Percentiles rank a stretch among this genome's conserved stretches.
Evolutionary conservation across 2,113 vertebrate genomes (phyloP).

Genomic region (Neolamprologus sp.): DNA sequence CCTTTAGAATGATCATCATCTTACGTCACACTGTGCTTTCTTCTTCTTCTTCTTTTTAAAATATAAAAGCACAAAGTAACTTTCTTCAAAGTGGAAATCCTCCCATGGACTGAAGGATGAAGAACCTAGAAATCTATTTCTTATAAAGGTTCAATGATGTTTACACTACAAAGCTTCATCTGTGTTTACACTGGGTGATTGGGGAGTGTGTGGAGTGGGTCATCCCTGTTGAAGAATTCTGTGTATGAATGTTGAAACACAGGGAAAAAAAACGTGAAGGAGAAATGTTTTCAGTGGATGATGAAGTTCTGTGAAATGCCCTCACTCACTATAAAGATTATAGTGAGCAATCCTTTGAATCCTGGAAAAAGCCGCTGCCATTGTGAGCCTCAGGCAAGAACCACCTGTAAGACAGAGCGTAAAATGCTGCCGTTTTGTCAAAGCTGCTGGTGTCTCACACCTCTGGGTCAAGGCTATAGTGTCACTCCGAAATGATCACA

Average conservation of each 20-base stretch:
- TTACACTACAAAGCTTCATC: neutral
- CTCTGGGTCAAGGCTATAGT: neutral
- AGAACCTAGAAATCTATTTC: conserved; percentile 11
- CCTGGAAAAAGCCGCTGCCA: neutral
- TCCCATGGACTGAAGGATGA: neutral
- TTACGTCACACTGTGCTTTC: neutral
- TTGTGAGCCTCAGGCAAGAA: neutral
- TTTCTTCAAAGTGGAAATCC: neutral
- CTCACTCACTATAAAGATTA: neutral
- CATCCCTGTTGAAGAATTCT: neutral
- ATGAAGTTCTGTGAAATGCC: neutral
- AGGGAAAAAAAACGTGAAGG: neutral
- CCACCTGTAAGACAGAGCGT: neutral
- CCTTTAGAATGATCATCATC: neutral
- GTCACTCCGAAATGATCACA: neutral
- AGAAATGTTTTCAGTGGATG: neutral
- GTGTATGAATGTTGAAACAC: neutral
- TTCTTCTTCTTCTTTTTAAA: neutral
- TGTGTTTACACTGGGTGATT: conserved; percentile 13
- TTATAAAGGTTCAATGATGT: neutral
- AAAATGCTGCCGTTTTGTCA: neutral
- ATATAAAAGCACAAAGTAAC: neutral
- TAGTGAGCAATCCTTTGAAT: neutral
- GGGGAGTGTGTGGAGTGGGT: neutral
- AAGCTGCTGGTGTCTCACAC: neutral